phyloP scores from a whole-genome alignment of 2,888 invertebrate species.

The Lumbricus terrestris region DNA sequence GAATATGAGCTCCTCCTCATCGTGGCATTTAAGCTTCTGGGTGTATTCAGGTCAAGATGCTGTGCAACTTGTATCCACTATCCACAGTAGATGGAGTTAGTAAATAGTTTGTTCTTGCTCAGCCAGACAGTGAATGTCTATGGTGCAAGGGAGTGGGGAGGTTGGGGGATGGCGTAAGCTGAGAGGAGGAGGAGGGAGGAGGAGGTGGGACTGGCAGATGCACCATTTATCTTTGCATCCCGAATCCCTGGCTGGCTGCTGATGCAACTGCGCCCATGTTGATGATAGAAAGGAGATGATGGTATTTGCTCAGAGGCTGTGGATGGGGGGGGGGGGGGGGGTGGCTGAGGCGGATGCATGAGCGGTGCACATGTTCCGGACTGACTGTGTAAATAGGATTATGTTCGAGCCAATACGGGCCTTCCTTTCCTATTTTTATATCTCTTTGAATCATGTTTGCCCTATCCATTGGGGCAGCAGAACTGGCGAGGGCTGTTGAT shows the following conservation, averaged over 20 bases:
- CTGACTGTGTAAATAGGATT: background rate
- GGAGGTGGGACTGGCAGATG: background rate
- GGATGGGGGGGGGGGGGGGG: too few species aligned
- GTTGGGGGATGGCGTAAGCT: background rate
- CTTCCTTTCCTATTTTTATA: background rate
- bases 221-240: background rate
- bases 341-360: too few species aligned
- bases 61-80: too few species aligned
- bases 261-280: background rate
- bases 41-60: background rate
- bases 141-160: background rate
- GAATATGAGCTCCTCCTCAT: background rate
- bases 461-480: background rate
- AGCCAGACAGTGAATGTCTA: background rate
- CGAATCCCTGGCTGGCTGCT: background rate
- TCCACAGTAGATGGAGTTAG: background rate
- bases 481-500: background rate
- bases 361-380: background rate
- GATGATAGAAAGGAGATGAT: conserved; percentile 3
- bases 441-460: background rate
- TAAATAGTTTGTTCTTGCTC: background rate
- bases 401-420: background rate
- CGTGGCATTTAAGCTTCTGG: background rate
- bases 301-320: background rate
- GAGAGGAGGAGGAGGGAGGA: background rate